Evolutionary conservation across 2,113 vertebrate species (phyloP).

Genomic region (Tetrao urogallus): DNA sequence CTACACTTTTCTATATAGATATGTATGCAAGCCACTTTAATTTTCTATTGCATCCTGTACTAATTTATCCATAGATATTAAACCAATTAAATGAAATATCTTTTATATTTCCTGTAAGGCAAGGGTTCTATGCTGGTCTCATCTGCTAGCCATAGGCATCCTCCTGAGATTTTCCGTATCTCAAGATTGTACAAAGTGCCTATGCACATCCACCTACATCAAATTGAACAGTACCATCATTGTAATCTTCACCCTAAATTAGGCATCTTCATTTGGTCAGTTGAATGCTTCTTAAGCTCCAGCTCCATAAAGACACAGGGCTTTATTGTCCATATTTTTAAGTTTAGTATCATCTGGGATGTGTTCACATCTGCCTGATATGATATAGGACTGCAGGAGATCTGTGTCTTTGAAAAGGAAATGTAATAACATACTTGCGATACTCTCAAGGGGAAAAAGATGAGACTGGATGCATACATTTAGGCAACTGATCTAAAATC

Average conservation of each 20-base stretch:
- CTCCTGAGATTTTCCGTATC: neutral
- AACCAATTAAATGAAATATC: neutral
- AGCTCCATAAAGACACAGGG: neutral
- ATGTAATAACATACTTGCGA: neutral
- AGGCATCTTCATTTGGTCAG: neutral
- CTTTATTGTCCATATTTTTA: neutral
- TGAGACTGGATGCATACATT: neutral
- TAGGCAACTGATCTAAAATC: neutral
- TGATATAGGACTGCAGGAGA: neutral
- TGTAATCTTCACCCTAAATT: neutral
- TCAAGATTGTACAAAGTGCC: neutral
- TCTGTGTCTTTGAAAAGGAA: neutral
- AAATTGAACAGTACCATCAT: accelerated
- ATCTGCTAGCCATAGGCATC: neutral
- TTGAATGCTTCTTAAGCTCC: neutral
- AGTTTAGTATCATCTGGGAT: neutral
- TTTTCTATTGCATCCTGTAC: neutral
- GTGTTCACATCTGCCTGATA: neutral
- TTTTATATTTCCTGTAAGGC: neutral
- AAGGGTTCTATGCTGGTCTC: neutral
- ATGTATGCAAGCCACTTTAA: neutral
- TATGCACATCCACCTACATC: neutral
- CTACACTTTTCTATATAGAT: neutral
- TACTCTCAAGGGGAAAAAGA: neutral
- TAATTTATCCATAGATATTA: neutral